Base-by-base conservation (phyloP, 1,140 invertebrate genomes). In the Aphidius ervi region DNA sequence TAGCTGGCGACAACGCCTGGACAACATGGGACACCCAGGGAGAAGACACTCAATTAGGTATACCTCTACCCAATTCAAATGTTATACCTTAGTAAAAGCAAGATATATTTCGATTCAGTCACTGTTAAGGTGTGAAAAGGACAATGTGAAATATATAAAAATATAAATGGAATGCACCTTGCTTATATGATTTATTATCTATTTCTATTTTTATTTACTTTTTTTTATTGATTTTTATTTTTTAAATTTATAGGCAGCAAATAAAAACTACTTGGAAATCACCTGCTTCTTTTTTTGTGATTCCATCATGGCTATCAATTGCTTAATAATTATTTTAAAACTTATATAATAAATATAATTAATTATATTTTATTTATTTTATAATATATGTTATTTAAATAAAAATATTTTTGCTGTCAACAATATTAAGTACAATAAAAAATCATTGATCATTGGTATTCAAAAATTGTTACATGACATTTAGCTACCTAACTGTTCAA, bases 11-110 rank as follows among this genome's bases (percentile, higher is more conserved):
- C 76, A 78, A 76, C 72, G 69, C 53, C 65, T 67, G 74, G 72
- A 74, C 76, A 75, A 78, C 75, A 71, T 74, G 65, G 77, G 71
- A 78, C 75, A 79, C 75, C 76, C 76, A 78, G 74, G 66, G 77
- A 70, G 76, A 78, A 71, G 76, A 79, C 78, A 80, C 74, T 79
- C 77, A 79, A 80, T 80, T 80, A 79, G 75, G 70, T 66, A 55
- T 62, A 65, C 49, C 53, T 47, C 54, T 65, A 37, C 23, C 23
- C 23, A 52, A 46, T 16, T 50, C 37, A n/a, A 39, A 31, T n/a
- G 41, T 41, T 54, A 54, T 54, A 54, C 52, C 4, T 54, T 16
- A 7, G n/a, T 10, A 46, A 49, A 45, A 64, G 56, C 16, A 59
- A 62, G 42, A 53, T 50, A 20, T 41, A 16, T 41, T 10, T 42